phyloP scores from a whole-genome alignment of 2,113 vertebrate genomes.

The Cavia aperea region DNA sequence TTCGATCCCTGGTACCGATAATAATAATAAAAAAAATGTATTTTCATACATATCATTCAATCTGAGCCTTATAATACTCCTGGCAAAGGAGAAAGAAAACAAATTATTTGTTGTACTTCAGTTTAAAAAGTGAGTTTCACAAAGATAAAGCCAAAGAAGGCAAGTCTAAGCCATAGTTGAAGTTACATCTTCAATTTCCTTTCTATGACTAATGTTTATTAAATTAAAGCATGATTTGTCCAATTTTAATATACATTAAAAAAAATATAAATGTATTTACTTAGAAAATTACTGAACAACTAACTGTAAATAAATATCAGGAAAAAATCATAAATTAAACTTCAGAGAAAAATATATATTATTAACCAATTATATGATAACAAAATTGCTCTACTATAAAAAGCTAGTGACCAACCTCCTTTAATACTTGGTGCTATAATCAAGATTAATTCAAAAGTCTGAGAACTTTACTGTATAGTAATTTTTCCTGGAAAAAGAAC shows the following conservation, averaged over 20 bases:
- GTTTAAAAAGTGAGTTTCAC: constrained; percentile 24
- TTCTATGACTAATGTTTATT: constrained; percentile 5
- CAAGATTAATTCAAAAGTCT: constrained; percentile 19
- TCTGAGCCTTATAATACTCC: not conserved
- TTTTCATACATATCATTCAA: constrained; percentile 6
- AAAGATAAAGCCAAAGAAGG: constrained; percentile 19
- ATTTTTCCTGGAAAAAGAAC: not conserved
- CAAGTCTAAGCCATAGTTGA: constrained; percentile 19
- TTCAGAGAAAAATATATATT: constrained; percentile 17
- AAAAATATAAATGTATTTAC: constrained; percentile 17
- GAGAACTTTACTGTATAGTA: not conserved
- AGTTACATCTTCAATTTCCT: not conserved
- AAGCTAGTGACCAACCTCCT: constrained; percentile 17
- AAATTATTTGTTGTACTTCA: not conserved
- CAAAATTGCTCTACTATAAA: not conserved
- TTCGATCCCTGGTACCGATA: too few relatives aligned
- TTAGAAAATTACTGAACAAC: constrained; percentile 23
- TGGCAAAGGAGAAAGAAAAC: not conserved
- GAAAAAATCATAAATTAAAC: constrained; percentile 17
- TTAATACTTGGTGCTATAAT: not conserved
- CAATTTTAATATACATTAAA: constrained; percentile 24
- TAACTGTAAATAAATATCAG: not conserved
- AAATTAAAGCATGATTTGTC: not conserved
- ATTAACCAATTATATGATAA: constrained; percentile 28
- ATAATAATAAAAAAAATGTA: not conserved